A percentile compares a stretch with the other conserved stretches of the same genome.
Conservation (phyloP, 2,888 invertebrate genomes). For the Cryptocheilus praepositus region DNA sequence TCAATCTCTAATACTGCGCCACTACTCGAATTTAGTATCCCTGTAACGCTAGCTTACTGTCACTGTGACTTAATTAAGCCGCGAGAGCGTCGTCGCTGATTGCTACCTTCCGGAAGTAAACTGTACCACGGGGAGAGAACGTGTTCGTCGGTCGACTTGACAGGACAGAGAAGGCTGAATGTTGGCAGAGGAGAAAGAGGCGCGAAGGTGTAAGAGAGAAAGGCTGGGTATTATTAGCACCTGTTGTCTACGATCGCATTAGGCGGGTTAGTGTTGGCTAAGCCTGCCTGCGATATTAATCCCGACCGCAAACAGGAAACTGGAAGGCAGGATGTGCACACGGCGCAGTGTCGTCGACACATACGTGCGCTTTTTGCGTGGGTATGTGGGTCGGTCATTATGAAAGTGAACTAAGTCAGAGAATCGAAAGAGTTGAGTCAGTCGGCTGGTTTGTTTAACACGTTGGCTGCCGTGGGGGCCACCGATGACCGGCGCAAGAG, state of each 20-base stretch:
- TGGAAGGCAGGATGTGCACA: not conserved
- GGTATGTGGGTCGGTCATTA: too few relatives aligned
- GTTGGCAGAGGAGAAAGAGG: not conserved
- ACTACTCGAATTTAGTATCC: not conserved
- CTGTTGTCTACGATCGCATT: constrained; percentile 10
- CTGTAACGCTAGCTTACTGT: constrained; percentile 8
- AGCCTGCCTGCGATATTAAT: constrained; percentile 3
- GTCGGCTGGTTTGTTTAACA: too few relatives aligned
- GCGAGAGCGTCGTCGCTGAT: constrained; percentile 14
- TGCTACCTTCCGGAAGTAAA: constrained; percentile 14
- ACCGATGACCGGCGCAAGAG: too few relatives aligned
- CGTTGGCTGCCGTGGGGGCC: too few relatives aligned
- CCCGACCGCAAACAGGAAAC: not conserved
- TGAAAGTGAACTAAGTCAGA: too few relatives aligned
- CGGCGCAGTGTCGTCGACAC: too few relatives aligned
- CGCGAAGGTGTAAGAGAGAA: not conserved
- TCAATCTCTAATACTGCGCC: not conserved
- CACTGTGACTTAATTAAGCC: constrained; percentile 16
- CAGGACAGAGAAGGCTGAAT: not conserved
- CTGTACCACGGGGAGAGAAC: not conserved
- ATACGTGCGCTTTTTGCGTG: too few relatives aligned
- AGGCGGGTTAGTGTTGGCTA: constrained; percentile 2
- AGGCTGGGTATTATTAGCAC: constrained; percentile 15
- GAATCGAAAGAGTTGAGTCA: too few relatives aligned
- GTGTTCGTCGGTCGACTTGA: not conserved